Evolutionary conservation across 2,888 invertebrate genomes (phyloP), one percentile per base, ranked within the genome.

Genomic region (Nipponacmea schrenckii): DNA sequence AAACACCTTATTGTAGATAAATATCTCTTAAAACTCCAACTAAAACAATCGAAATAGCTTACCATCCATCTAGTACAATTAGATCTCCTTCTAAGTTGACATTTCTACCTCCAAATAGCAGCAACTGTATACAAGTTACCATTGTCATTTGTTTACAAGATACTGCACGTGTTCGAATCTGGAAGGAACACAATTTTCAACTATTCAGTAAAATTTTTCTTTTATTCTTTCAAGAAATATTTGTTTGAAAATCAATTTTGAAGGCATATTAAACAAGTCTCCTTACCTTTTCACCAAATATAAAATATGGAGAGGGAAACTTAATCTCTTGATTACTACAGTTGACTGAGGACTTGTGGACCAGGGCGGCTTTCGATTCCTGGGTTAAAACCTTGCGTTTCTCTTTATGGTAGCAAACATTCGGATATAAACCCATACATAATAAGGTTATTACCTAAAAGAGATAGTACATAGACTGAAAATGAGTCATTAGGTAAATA

Each of bases 291-390:
- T 99, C 98, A 0, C 98, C 97, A 89, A 98, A 99, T 71, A 99
- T 95, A 88, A 99, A 97, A 88, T 97, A 94, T 0, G 98, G 98
- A 77, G 95, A 97, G 0, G 95, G 94, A 86, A 98, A 98, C 77
- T 92, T 92, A 73, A 94, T 93, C 67, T 94, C 94, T 68, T 92
- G 90, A 79, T 88, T 88, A 76, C 79, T 83, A 75, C 89, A 89
- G 90, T 98, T 97, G 3, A 98, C 97, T 0, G 98, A 98, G 0
- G 96, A 96, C 90, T 98, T 98, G 90, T 98, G 97, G 75, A 99
- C 94, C 1, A 99, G 91, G 0, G 98, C 98, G 0, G 95, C 93
- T 87, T 96, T 97, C 70, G 96, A 95, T 90, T 98, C 98, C 0
- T 96, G 96, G 0, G 98, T 98, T 68, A 97, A 90, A 0, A 98